Conservation (phyloP, 1,140 invertebrate genomes). For the Andrena cerasifolii region DNA sequence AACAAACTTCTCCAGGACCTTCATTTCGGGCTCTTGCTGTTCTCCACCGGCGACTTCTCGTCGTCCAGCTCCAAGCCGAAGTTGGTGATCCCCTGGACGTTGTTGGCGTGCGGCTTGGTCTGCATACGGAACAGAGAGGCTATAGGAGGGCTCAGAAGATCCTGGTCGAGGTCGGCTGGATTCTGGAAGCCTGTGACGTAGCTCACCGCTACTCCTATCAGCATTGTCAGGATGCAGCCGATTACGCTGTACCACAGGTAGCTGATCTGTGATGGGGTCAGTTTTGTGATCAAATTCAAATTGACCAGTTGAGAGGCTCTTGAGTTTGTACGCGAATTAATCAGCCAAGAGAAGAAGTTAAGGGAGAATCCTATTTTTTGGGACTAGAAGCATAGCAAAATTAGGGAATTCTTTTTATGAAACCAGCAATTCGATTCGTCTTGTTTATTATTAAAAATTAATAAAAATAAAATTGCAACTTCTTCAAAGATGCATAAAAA, state of each 20-base stretch:
- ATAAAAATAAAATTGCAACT: too few species aligned
- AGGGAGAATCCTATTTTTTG: too few species aligned
- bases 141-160: constrained; percentile 83
- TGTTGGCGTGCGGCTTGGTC: constrained; percentile 58
- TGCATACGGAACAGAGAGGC: constrained; percentile 69
- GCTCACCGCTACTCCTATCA: constrained; percentile 88
- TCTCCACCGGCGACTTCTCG: constrained; percentile 65
- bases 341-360: too few species aligned
- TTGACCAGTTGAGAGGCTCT: too few species aligned
- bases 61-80: constrained; percentile 77
- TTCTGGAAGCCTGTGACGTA: constrained; percentile 85
- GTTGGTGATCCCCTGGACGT: constrained; percentile 77
- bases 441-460: too few species aligned
- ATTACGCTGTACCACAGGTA: constrained; percentile 92
- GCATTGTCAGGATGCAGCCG: constrained; percentile 87
- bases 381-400: too few species aligned
- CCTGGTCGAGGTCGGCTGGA: constrained; percentile 81
- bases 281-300: too few species aligned
- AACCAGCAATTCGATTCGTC: too few species aligned
- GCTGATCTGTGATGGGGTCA: constrained; percentile 85
- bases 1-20: background rate
- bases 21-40: constrained; percentile 50
- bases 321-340: too few species aligned
- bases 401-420: too few species aligned
- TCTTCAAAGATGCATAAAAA: too few species aligned